Conservation (phyloP, 2,113 vertebrate species). For the Myotis brandtii region DNA sequence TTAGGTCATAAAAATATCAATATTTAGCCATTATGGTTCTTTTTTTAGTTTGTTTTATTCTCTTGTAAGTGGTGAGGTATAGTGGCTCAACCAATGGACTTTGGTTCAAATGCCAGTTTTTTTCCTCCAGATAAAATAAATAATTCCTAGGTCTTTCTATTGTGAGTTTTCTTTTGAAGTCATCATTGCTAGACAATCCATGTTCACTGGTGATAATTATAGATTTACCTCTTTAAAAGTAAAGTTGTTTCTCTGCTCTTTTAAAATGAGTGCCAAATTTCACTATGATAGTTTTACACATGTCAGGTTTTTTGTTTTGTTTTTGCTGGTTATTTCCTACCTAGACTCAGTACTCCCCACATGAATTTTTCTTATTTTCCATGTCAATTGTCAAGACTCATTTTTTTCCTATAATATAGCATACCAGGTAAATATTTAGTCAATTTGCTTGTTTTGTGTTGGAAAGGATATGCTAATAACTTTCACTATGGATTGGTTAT, state of each 20-base stretch:
- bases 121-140: background rate
- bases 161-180: constrained; percentile 13
- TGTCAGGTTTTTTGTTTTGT: background rate
- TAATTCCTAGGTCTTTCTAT: background rate
- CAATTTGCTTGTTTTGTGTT: background rate
- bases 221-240: background rate
- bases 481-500: background rate
- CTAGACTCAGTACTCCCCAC: background rate
- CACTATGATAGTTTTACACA: background rate
- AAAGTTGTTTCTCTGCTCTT: background rate
- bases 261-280: background rate
- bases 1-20: background rate
- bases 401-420: background rate
- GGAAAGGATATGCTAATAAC: background rate
- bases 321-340: background rate
- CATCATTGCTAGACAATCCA: background rate
- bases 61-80: background rate
- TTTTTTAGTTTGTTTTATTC: constrained; percentile 1
- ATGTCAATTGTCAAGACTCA: background rate
- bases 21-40: background rate
- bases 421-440: background rate
- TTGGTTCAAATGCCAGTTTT: background rate
- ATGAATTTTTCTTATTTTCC: background rate
- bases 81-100: background rate
- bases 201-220: background rate